Evolutionary conservation across 2,888 invertebrate genomes (phyloP).

Genomic region (Druceiella hillmani): DNA sequence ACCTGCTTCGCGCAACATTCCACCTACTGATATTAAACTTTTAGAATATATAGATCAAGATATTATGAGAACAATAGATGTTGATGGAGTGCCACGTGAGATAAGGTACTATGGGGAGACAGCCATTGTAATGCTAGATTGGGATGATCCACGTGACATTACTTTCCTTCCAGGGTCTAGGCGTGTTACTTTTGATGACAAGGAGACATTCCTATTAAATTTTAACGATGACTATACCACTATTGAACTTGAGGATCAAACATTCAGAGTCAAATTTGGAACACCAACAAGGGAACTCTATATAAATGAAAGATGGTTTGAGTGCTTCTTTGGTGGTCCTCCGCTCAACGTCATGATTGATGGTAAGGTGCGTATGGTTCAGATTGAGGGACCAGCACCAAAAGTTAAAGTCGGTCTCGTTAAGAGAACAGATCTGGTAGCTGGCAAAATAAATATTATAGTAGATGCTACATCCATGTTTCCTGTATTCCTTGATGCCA

Average conservation of each 20-base stretch:
- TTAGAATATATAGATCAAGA: slow-evolving; percentile 52
- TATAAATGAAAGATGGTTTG: slow-evolving; percentile 84
- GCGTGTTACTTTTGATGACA: slow-evolving; percentile 70
- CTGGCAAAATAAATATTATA: slow-evolving; percentile 79
- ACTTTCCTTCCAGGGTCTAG: slow-evolving; percentile 77
- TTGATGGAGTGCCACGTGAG: slow-evolving; percentile 75
- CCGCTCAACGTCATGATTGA: slow-evolving; percentile 76
- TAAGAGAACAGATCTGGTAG: slow-evolving; percentile 74
- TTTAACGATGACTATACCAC: slow-evolving; percentile 69
- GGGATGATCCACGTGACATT: slow-evolving; percentile 82
- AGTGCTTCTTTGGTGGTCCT: slow-evolving; percentile 89
- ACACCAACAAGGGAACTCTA: slow-evolving; percentile 88
- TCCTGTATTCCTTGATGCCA: slow-evolving; percentile 78
- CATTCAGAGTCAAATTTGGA: slow-evolving; percentile 79
- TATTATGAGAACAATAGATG: slow-evolving; percentile 72
- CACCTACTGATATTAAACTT: slow-evolving; percentile 37
- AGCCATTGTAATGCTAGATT: slow-evolving; percentile 78
- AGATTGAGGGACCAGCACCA: slow-evolving; percentile 87
- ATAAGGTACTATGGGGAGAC: slow-evolving; percentile 83
- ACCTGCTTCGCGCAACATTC: slow-evolving; percentile 35
- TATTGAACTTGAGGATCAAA: slow-evolving; percentile 65
- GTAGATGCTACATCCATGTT: slow-evolving; percentile 74
- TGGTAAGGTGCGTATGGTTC: slow-evolving; percentile 69
- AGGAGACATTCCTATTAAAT: slow-evolving; percentile 58
- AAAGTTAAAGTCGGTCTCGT: slow-evolving; percentile 84